phyloP scores from a whole-genome alignment of 1,140 invertebrate genomes.

The Nasonia vitripennis region DNA sequence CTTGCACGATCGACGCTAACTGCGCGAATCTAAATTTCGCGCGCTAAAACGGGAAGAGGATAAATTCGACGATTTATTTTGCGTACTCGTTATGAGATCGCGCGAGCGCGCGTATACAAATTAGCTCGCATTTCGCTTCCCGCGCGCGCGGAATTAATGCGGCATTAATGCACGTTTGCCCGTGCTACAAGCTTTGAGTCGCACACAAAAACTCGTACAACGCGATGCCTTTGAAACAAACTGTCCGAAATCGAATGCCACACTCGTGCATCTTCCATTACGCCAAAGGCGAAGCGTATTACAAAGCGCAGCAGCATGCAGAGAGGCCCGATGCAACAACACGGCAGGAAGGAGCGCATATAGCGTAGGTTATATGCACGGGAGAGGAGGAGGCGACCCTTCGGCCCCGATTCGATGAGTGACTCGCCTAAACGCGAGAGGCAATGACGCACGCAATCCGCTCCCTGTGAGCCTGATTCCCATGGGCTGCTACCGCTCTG shows the following conservation, averaged over 20 bases:
- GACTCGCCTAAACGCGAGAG: constrained; percentile 36
- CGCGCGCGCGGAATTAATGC: too few relatives aligned
- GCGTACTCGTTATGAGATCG: not conserved
- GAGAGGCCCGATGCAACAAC: not conserved
- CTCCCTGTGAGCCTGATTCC: not conserved
- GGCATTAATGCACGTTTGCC: too few relatives aligned
- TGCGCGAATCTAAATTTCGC: not conserved
- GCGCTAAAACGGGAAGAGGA: not conserved
- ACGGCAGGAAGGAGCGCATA: constrained; percentile 55
- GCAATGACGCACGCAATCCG: constrained; percentile 14
- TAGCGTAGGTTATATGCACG: not conserved
- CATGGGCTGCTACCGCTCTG: not conserved
- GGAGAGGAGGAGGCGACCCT: constrained; percentile 46
- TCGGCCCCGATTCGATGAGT: constrained; percentile 56
- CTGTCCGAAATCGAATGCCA: not conserved
- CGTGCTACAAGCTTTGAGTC: too few relatives aligned
- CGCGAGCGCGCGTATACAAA: not conserved
- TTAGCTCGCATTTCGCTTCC: not conserved
- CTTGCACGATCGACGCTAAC: not conserved
- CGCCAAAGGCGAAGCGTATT: not conserved
- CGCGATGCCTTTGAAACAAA: too few relatives aligned
- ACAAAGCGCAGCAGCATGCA: not conserved
- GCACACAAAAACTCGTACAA: too few relatives aligned
- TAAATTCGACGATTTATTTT: not conserved
- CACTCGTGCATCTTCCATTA: not conserved